A percentile compares a stretch with the other conserved stretches of the same genome.
phyloP scores from a whole-genome alignment of 2,797 vertebrate species.

The Rhinophrynus dorsalis region DNA sequence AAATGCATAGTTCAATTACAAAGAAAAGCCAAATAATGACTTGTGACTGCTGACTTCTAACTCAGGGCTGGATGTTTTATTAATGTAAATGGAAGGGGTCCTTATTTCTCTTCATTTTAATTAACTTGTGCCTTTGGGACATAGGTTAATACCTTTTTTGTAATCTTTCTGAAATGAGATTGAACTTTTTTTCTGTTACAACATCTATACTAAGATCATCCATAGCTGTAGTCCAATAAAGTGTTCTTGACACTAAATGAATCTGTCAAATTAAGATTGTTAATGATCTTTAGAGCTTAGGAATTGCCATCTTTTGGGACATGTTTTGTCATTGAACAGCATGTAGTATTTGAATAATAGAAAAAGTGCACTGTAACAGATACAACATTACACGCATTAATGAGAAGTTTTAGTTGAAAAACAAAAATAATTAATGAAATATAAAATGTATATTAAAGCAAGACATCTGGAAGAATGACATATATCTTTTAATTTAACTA shows the following conservation, averaged over 20 bases:
- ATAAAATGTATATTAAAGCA: too few relatives aligned
- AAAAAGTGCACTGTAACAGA: background rate
- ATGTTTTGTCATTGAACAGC: background rate
- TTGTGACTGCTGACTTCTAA: constrained; percentile 22
- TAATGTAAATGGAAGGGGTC: constrained; percentile 33
- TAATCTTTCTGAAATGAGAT: constrained; percentile 7
- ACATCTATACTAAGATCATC: constrained; percentile 9
- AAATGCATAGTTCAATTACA: constrained; percentile 38
- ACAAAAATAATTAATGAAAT: background rate
- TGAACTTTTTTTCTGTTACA: constrained; percentile 10
- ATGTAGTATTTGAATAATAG: background rate
- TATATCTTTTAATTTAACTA: too few relatives aligned
- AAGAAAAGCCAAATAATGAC: background rate
- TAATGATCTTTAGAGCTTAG: background rate
- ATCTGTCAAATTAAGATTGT: constrained; percentile 9
- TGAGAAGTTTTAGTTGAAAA: background rate
- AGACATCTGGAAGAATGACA: too few relatives aligned
- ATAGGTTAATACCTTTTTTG: constrained; percentile 26
- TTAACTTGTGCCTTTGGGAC: constrained; percentile 23
- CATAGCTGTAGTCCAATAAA: background rate
- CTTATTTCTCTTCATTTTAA: constrained; percentile 40
- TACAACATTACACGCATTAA: background rate
- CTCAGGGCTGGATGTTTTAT: constrained; percentile 16
- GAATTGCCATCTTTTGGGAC: background rate
- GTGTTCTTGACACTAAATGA: constrained; percentile 20